Evolutionary conservation across 2,888 invertebrate genomes (phyloP).

Genomic region (Eupsilia transversa): DNA sequence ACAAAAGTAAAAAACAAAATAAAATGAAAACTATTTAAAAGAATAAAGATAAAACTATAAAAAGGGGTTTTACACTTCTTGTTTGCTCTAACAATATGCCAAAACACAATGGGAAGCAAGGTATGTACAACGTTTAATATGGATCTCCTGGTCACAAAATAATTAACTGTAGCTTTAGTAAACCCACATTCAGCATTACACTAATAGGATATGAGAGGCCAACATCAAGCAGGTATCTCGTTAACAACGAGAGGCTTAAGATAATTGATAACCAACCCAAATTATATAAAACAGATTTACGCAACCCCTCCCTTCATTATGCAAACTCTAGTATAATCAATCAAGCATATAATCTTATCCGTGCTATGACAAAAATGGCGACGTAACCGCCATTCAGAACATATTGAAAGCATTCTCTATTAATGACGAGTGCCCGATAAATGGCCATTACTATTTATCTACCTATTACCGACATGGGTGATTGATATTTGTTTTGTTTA

Average conservation of each 20-base stretch:
- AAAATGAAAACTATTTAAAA: no score
- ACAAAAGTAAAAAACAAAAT: no score
- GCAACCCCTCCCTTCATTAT: constrained; percentile 55
- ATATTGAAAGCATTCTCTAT: constrained; percentile 69
- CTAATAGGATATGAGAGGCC: constrained; percentile 1
- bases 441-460: constrained; percentile 75
- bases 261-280: constrained; percentile 40
- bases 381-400: constrained; percentile 59
- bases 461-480: constrained; percentile 60
- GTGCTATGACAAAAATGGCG: constrained; percentile 63
- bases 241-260: constrained; percentile 12
- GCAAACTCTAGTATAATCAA: constrained; percentile 64
- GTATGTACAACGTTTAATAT: background rate
- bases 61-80: no score
- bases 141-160: background rate
- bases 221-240: background rate
- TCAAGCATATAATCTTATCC: constrained; percentile 68
- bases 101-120: no score
- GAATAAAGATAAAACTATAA: no score
- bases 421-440: constrained; percentile 76
- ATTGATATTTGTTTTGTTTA: constrained; percentile 69
- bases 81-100: no score
- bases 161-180: constrained; percentile 7
- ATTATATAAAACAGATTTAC: constrained; percentile 59
- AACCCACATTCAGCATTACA: background rate